phyloP scores from a whole-genome alignment of 30 jellyfish, hydroid and myxozoan genomes.

The Pelagia noctiluca region DNA sequence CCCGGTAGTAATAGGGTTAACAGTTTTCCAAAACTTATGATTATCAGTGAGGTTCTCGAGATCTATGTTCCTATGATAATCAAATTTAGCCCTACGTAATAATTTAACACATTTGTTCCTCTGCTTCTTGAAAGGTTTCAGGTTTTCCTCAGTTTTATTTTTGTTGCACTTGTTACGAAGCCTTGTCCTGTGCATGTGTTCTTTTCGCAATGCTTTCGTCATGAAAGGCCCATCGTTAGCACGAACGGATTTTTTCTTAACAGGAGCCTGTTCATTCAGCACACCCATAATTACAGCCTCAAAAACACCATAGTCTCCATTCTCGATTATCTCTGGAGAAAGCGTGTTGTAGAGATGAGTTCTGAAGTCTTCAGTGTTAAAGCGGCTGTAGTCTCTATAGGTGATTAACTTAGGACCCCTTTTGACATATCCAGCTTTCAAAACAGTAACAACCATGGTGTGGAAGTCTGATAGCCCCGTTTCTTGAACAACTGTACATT shows the following conservation, averaged over 20 bases:
- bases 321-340: constrained; percentile 23
- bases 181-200: constrained; percentile 41
- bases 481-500: constrained; percentile 35
- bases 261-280: constrained; percentile 50
- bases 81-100: constrained; percentile 18
- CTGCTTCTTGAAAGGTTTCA: constrained; percentile 43
- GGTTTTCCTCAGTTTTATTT: constrained; percentile 45
- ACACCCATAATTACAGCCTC: constrained; percentile 41
- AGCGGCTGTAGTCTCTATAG: constrained; percentile 49
- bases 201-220: constrained; percentile 59
- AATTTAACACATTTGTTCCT: constrained; percentile 56
- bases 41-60: constrained; percentile 43
- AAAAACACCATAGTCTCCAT: constrained; percentile 41
- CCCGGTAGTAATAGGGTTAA: too few species aligned
- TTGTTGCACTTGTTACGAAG: constrained; percentile 35
- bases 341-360: constrained; percentile 16
- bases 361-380: constrained; percentile 22
- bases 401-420: constrained; percentile 53
- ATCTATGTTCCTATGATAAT: constrained; percentile 40
- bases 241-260: constrained; percentile 36
- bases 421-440: constrained; percentile 45
- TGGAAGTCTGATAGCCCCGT: constrained; percentile 46
- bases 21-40: constrained; percentile 50
- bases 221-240: constrained; percentile 56
- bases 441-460: constrained; percentile 35